These are phyloP conservation scores for Nycticryphes semicollaris DNA, from an alignment of 2,113 vertebrate species.

Conservation along the genomic window DNA sequence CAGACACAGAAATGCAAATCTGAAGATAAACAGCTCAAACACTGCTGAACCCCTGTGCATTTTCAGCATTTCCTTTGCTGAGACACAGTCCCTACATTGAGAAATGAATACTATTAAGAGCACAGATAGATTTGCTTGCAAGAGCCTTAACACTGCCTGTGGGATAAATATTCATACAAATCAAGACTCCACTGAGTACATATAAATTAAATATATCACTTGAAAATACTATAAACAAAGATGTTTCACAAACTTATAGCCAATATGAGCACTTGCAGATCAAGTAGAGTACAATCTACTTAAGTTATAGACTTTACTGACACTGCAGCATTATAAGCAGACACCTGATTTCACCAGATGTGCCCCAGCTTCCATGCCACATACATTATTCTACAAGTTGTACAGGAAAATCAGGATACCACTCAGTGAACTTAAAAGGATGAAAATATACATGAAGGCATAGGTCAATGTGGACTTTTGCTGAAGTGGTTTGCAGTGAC, in stretches of 20 bases:
- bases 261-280: background rate
- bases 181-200: background rate
- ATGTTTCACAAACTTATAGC: background rate
- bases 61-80: slow-evolving; percentile 6
- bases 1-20: background rate
- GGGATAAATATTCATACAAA: slow-evolving; percentile 8
- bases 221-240: slow-evolving; percentile 10
- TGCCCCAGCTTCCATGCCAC: background rate
- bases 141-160: background rate
- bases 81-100: background rate
- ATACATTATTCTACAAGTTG: accelerated
- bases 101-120: background rate
- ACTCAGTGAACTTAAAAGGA: background rate
- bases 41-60: background rate
- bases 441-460: background rate
- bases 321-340: background rate
- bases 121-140: background rate
- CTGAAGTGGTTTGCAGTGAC: background rate
- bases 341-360: background rate
- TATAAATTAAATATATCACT: slow-evolving; percentile 2
- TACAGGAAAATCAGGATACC: background rate
- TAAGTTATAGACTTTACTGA: background rate
- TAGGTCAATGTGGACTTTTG: background rate
- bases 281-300: background rate
- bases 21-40: slow-evolving; percentile 9